Conservation (phyloP, 2,113 vertebrate genomes). For the Callionymus lyra region DNA sequence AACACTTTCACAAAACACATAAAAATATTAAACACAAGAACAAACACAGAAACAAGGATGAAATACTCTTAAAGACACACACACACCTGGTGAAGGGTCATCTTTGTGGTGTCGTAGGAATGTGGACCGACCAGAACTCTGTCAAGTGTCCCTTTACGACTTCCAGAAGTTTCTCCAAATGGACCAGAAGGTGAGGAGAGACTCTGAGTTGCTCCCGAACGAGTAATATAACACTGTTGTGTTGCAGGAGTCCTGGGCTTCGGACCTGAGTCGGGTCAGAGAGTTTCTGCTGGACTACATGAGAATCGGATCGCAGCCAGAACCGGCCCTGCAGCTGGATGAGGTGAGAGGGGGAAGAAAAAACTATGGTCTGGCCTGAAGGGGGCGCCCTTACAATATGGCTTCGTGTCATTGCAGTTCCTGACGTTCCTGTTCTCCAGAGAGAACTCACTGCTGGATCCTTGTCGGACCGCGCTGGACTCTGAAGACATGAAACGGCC, state of each 20-base stretch:
- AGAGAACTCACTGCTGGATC: conserved; percentile 94
- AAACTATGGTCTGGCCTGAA: conserved; percentile 1
- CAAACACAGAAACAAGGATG: too few relatives aligned
- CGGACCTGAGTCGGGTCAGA: conserved; percentile 78
- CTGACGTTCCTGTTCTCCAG: conserved; percentile 97
- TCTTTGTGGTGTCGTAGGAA: conserved; percentile 61
- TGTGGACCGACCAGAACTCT: conserved; percentile 77
- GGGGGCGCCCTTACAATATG: too few relatives aligned
- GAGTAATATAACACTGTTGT: too few relatives aligned
- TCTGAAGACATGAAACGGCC: conserved; percentile 93
- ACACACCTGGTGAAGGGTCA: too few relatives aligned
- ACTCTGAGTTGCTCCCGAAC: too few relatives aligned
- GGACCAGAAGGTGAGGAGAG: conserved; percentile 89
- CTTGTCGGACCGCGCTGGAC: conserved; percentile 75
- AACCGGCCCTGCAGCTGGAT: conserved; percentile 84
- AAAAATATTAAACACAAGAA: too few relatives aligned
- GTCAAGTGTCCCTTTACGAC: conserved; percentile 76
- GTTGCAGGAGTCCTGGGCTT: conserved; percentile 84
- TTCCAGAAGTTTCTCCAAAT: conserved; percentile 86
- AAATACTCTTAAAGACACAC: too few relatives aligned
- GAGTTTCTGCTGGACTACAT: conserved; percentile 92
- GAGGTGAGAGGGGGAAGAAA: too few relatives aligned
- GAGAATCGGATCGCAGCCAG: conserved; percentile 88
- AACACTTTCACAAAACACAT: too few relatives aligned
- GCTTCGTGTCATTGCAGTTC: too few relatives aligned